These are phyloP conservation scores for Chelidonichthys spinosus DNA, from an alignment of 2,797 vertebrate species.

Conservation along the genomic window DNA sequence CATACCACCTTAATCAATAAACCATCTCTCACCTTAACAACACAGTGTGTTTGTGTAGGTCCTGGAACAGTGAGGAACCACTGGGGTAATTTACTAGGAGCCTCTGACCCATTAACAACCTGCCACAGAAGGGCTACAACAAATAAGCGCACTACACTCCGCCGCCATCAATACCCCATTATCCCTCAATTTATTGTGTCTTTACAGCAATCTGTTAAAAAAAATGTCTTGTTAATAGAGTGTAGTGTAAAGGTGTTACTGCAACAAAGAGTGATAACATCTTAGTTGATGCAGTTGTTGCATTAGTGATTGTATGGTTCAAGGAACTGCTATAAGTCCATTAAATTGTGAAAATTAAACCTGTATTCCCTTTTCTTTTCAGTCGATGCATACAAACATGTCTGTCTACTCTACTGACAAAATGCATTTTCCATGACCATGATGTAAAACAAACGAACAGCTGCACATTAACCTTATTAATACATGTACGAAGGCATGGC, in stretches of 20 bases:
- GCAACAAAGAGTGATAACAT: not conserved
- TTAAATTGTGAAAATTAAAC: not conserved
- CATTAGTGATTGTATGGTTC: not conserved
- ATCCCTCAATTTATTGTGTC: slow-evolving; percentile 48
- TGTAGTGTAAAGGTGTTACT: not conserved
- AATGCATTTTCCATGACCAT: not conserved
- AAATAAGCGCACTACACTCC: slow-evolving; percentile 27
- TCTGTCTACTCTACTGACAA: not conserved
- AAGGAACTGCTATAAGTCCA: too few species aligned
- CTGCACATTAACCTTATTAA: not conserved
- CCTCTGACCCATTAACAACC: slow-evolving; percentile 48
- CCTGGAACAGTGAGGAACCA: slow-evolving; percentile 33
- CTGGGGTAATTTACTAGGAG: slow-evolving; percentile 48
- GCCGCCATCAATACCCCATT: slow-evolving; percentile 53
- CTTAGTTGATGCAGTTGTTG: not conserved
- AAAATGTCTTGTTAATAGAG: slow-evolving; percentile 4
- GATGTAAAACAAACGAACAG: not conserved
- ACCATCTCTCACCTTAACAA: slow-evolving; percentile 11
- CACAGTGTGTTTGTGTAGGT: slow-evolving; percentile 28
- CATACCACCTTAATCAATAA: slow-evolving; percentile 48
- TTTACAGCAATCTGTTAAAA: slow-evolving; percentile 26
- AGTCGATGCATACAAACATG: not conserved
- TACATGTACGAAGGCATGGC: not conserved
- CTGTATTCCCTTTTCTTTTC: not conserved
- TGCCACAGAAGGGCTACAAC: slow-evolving; percentile 36